phyloP scores from a whole-genome alignment of 2,888 invertebrate genomes.

The Aspidiotus destructor region DNA sequence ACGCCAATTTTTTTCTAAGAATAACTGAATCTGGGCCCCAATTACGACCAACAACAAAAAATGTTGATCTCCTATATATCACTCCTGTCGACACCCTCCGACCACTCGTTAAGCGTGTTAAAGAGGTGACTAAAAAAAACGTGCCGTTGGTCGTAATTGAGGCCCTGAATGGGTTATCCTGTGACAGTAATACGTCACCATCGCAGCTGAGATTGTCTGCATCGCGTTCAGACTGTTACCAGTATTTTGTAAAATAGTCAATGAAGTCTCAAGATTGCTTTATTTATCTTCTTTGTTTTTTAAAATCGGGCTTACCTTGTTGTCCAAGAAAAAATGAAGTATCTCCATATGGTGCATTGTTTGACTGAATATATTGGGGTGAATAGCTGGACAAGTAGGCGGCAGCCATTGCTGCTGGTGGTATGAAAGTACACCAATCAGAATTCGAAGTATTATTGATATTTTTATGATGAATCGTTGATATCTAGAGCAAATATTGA shows the following conservation, averaged over 20 bases:
- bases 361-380: constrained; percentile 26
- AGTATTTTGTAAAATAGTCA: background rate
- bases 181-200: background rate
- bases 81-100: too few species aligned
- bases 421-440: constrained; percentile 38
- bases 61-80: too few species aligned
- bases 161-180: too few species aligned
- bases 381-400: constrained; percentile 38
- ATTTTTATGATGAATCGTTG: constrained; percentile 19
- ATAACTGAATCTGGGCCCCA: too few species aligned
- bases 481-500: constrained; percentile 2
- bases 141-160: too few species aligned
- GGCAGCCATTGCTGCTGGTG: constrained; percentile 38
- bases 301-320: constrained; percentile 15
- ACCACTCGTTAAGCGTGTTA: too few species aligned
- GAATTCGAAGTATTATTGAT: constrained; percentile 15
- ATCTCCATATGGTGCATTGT: constrained; percentile 16
- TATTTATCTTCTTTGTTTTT: too few species aligned
- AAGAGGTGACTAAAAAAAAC: too few species aligned
- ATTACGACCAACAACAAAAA: too few species aligned
- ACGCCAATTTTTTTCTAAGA: too few species aligned
- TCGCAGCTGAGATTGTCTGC: too few species aligned
- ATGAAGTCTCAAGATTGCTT: too few species aligned
- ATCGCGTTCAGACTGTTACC: background rate
- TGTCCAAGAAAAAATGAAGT: constrained; percentile 25